These are phyloP conservation scores for Vanessa atalanta DNA, from an alignment of 1,140 invertebrate species.

Conservation along the genomic window DNA sequence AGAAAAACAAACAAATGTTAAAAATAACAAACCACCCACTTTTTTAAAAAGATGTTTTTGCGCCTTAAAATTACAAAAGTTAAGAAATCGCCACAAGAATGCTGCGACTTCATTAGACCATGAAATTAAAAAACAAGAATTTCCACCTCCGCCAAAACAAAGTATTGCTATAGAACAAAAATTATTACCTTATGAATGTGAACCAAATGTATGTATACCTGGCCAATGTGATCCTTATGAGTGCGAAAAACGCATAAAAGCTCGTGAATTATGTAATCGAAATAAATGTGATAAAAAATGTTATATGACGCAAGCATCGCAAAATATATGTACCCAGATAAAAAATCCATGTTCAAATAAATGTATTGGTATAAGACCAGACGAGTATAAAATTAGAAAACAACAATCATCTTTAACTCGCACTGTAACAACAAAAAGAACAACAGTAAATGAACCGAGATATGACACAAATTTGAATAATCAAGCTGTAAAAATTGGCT, in stretches of 20 bases:
- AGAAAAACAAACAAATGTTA: background rate
- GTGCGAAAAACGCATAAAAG: slow-evolving; percentile 33
- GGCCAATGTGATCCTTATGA: slow-evolving; percentile 45
- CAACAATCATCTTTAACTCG: background rate
- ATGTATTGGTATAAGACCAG: background rate
- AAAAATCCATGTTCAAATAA: background rate
- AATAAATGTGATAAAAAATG: slow-evolving; percentile 1
- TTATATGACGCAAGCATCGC: background rate
- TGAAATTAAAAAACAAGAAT: background rate
- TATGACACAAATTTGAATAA: slow-evolving; percentile 21
- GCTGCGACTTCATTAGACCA: background rate
- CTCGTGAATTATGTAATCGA: background rate
- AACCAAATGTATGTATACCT: slow-evolving; percentile 42
- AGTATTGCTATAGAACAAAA: slow-evolving; percentile 1
- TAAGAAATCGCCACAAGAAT: slow-evolving; percentile 3
- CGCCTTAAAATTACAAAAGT: slow-evolving; percentile 22
- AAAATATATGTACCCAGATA: background rate
- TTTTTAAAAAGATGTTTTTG: slow-evolving; percentile 35
- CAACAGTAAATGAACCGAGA: slow-evolving; percentile 20
- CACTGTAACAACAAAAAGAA: slow-evolving; percentile 12
- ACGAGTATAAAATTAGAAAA: background rate
- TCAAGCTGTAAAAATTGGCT: slow-evolving; percentile 49
- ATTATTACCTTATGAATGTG: slow-evolving; percentile 44
- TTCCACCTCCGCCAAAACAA: background rate
- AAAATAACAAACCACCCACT: background rate